These are phyloP conservation scores for Equus quagga DNA, from an alignment of 2,113 vertebrate species.

Conservation along the genomic window DNA sequence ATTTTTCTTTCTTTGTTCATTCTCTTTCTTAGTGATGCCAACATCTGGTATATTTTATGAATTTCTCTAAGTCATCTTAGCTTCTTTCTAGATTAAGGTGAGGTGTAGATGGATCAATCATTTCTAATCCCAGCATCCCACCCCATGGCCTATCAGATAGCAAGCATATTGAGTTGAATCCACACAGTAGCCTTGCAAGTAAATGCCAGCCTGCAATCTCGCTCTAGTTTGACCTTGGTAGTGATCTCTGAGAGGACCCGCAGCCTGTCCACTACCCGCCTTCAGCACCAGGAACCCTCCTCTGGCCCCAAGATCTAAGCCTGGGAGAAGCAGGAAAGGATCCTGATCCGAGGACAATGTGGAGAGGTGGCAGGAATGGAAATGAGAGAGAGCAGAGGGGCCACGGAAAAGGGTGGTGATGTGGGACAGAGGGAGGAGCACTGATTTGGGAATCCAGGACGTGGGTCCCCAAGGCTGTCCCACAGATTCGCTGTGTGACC, in stretches of 20 bases:
- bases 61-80: background rate
- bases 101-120: background rate
- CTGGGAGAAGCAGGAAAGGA: background rate
- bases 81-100: background rate
- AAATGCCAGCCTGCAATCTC: accelerated
- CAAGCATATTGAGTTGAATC: background rate
- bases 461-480: background rate
- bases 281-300: background rate
- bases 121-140: background rate
- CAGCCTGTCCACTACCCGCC: background rate
- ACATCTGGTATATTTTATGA: background rate
- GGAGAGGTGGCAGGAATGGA: background rate
- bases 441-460: background rate
- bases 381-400: background rate
- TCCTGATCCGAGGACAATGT: no score
- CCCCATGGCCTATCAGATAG: background rate
- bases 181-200: background rate
- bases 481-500: background rate
- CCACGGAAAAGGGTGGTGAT: accelerated
- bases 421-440: background rate
- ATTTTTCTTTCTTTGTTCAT: background rate
- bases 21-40: background rate
- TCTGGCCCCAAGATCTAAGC: background rate
- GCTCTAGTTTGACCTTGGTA: no score
- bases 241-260: background rate